Base-by-base conservation (phyloP, 1,140 invertebrate genomes). In the Paralvinella palmiformis region DNA sequence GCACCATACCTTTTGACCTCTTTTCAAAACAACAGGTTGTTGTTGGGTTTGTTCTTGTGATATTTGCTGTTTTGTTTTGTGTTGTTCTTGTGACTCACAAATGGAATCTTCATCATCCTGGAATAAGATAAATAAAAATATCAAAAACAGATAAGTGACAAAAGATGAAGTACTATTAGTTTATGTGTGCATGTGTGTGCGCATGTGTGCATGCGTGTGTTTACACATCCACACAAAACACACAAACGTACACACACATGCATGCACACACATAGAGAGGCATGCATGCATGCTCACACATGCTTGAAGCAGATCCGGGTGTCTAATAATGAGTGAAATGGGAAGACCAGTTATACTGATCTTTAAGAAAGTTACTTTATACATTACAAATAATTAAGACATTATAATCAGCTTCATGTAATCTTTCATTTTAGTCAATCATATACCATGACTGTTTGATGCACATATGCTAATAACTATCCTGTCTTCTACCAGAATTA, bases 1-100 rank as follows among this genome's bases (percentile, higher is more conserved):
- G 50, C 13, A 20, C 55, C 44, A 58, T 13, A 62, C 44, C 2
- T 10, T 48, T 48, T 24, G 27, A n/a, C 44, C 44, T 48, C n/a
- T 20, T 10, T 48, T n/a, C 24, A 52, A 3, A 52, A 20, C 2
- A 20, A 29, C 48, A 52, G 36, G 33, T 24, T 45, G 22, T 37
- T 57, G 27, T n/a, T n/a, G 44, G 32, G 37, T 55, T 63, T 63
- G 52, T 63, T 52, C 55, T 41, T 63, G 53, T 37, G 36, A 36
- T 20, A 22, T 29, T 22, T 52, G 24, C n/a, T 52, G 24, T 29
- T 52, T 52, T 29, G 24, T 52, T 52, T 29, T 29, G 7, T 48
- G 45, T n/a, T n/a, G 24, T 52, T 27, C 48, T 52, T 52, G 5
- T 22, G 48, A 24, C 5, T 6, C 45, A 5, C 45, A n/a, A 1